Evolutionary conservation across 35 echinoderm and acorn worm genomes (phyloP), one percentile per base, ranked within the genome.

Genomic region (Holothuria glaberrima): DNA sequence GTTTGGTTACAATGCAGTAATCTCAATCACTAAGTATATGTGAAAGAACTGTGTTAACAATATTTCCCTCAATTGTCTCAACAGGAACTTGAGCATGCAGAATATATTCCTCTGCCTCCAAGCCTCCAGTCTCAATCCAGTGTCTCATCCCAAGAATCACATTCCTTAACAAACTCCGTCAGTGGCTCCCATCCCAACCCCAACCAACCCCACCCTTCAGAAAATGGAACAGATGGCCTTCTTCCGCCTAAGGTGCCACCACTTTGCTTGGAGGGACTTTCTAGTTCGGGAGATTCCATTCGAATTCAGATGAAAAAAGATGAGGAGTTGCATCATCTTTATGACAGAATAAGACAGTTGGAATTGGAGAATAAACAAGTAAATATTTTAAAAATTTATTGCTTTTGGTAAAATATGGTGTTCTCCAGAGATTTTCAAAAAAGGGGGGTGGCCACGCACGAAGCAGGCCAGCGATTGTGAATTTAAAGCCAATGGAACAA

Each of bases 71-170:
- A 9, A 58, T 84, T 56, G 4, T 61, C 25, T 29, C 28, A 28
- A 17, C 32, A 97, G 95, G 95, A 97, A 68, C 74, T 94, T 76
- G 89, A 94, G 26, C 72, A 91, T 27, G 97, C 94, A 54, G 97
- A 99, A 63, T 99, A 93, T 69, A 99, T 99, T 38, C 97, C 97
- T 44, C 86, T 99, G 60, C 80, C 68, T 75, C 44, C 83, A 54
- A 89, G 41, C 34, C 57, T 84, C 41, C 84, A 68, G 50, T 58
- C 19, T 48, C 48, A 45, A 41, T 48, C 35, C 30, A 74, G 57
- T 87, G 70, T 48, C 45, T 54, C 36, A 18, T 67, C 60, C 20
- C 85, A 87, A 87, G 85, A 87, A 27, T 87, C 85, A n/a, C 85
- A 87, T 50, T 87, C 85, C 85, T 36, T 87, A 30, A 67, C 60